Percentiles rank a stretch among this genome's conserved stretches.
Evolutionary conservation across 1,140 invertebrate species (phyloP).

Genomic region (Ooceraea biroi): DNA sequence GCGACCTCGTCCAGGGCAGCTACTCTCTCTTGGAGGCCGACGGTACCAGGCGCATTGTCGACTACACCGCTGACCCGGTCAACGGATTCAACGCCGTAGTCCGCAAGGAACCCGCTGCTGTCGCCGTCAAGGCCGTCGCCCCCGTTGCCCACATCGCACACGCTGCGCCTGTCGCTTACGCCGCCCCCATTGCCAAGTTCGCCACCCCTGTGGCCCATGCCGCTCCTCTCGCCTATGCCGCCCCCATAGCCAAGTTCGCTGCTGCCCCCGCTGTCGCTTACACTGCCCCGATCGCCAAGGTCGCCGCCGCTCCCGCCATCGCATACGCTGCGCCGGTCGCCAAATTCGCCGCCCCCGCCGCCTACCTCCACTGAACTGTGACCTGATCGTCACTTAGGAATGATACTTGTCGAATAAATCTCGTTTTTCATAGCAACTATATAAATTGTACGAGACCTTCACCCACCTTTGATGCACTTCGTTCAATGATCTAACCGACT

Average conservation of each 20-base stretch:
- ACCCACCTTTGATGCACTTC: background rate
- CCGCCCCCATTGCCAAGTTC: conserved; percentile 66
- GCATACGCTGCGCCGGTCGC: conserved; percentile 42
- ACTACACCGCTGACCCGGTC: conserved; percentile 86
- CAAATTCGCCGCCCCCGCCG: conserved; percentile 64
- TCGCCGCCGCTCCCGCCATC: conserved; percentile 57
- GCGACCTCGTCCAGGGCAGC: conserved; percentile 87
- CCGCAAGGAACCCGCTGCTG: conserved; percentile 85
- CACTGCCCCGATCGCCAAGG: conserved; percentile 17
- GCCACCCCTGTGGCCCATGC: conserved; percentile 46
- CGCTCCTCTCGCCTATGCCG: conserved; percentile 46
- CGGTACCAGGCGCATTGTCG: conserved; percentile 87
- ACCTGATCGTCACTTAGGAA: conserved; percentile 61
- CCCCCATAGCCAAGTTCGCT: conserved; percentile 11
- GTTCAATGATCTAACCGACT: conserved; percentile 5
- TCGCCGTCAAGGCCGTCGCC: conserved; percentile 68
- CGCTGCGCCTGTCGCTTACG: conserved; percentile 64
- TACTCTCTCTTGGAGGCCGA: conserved; percentile 88
- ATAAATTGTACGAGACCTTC: conserved; percentile 7
- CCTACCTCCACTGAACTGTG: conserved; percentile 72
- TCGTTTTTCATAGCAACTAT: conserved; percentile 65
- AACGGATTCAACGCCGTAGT: conserved; percentile 88
- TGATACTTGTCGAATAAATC: conserved; percentile 65
- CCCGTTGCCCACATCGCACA: conserved; percentile 68
- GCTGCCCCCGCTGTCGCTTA: conserved; percentile 58